These are phyloP conservation scores for Aphrophora alni DNA, from an alignment of 2,888 invertebrate genomes.

Conservation along the genomic window DNA sequence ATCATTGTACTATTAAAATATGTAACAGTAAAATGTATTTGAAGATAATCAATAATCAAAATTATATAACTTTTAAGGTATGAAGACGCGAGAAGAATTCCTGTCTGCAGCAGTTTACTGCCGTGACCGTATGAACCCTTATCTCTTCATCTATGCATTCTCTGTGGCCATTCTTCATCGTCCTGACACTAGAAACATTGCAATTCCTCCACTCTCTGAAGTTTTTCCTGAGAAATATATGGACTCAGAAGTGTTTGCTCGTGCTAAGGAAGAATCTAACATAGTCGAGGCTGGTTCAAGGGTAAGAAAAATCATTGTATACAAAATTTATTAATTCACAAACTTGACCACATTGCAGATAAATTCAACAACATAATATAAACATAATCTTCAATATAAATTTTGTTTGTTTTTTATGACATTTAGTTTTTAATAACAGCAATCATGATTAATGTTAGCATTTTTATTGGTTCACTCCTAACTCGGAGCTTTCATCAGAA, in stretches of 20 bases:
- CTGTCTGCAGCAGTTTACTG: slow-evolving; percentile 72
- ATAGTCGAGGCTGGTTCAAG: slow-evolving; percentile 67
- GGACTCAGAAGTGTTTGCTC: slow-evolving; percentile 73
- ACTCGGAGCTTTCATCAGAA: too few relatives aligned
- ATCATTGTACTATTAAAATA: too few relatives aligned
- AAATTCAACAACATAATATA: too few relatives aligned
- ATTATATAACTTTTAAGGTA: slow-evolving; percentile 63
- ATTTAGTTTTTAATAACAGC: too few relatives aligned
- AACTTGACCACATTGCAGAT: too few relatives aligned
- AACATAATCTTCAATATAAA: too few relatives aligned
- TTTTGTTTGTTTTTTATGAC: too few relatives aligned
- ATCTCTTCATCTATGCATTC: slow-evolving; percentile 79
- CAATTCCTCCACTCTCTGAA: slow-evolving; percentile 76
- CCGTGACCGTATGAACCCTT: slow-evolving; percentile 77
- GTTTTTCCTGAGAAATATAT: slow-evolving; percentile 84
- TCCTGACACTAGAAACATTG: slow-evolving; percentile 71
- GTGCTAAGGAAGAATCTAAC: slow-evolving; percentile 72
- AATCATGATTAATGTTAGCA: too few relatives aligned
- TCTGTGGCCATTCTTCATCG: slow-evolving; percentile 79
- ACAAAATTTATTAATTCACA: too few relatives aligned
- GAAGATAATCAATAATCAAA: too few relatives aligned
- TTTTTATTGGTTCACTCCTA: too few relatives aligned
- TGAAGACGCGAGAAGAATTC: slow-evolving; percentile 74
- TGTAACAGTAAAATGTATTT: too few relatives aligned
- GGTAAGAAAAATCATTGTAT: slow-evolving; percentile 60